Conservation (phyloP, 2,113 vertebrate species). For the Sakesphorus luctuosus region DNA sequence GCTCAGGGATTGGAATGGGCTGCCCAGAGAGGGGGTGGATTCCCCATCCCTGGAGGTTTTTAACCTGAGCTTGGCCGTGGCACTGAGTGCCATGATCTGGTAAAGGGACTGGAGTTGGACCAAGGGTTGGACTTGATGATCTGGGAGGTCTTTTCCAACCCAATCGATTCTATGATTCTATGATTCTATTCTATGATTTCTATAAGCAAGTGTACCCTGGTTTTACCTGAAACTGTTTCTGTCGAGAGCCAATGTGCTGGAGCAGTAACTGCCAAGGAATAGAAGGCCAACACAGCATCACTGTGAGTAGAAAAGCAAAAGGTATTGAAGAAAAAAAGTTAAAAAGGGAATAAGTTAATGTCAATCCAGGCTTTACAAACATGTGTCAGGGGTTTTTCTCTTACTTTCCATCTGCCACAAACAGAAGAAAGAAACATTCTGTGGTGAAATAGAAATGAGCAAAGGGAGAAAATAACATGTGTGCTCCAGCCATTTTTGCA, state of each 20-base stretch:
- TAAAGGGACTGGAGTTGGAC: too few species aligned
- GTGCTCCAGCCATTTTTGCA: background rate
- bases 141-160: too few species aligned
- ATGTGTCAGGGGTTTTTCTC: background rate
- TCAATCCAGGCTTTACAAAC: background rate
- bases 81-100: too few species aligned
- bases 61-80: too few species aligned
- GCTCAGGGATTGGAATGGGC: too few species aligned
- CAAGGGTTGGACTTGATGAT: too few species aligned
- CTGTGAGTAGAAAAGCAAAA: background rate
- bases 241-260: accelerated
- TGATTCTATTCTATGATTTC: too few species aligned
- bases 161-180: too few species aligned
- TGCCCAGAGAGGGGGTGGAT: too few species aligned
- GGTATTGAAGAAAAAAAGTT: background rate
- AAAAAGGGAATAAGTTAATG: background rate
- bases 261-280: background rate
- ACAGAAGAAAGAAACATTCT: background rate
- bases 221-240: background rate
- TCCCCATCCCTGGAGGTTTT: too few species aligned
- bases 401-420: background rate
- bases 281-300: background rate
- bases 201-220: accelerated
- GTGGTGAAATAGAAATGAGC: conserved; percentile 1
- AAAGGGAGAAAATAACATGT: background rate